A percentile compares a stretch with the other conserved stretches of the same genome.
Conservation (phyloP, 2,888 invertebrate species). For the Oxytorus armatus region DNA sequence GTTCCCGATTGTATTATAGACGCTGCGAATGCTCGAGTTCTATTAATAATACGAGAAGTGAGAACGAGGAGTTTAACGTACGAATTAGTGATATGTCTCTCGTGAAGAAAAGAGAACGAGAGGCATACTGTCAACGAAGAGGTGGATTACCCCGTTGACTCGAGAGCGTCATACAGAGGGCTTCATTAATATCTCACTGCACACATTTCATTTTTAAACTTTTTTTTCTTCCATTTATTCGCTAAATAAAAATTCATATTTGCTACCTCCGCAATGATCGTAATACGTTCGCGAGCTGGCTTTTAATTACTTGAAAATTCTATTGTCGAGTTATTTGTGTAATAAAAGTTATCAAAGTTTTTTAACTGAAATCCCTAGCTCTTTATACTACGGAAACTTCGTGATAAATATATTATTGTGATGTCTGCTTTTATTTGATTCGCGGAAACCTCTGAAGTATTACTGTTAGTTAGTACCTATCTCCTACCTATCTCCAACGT, state of each 20-base stretch:
- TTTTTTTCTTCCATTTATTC: slow-evolving; percentile 7
- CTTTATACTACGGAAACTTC: too few relatives aligned
- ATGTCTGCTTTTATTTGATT: too few relatives aligned
- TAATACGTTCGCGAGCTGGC: neutral
- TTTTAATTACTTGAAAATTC: neutral
- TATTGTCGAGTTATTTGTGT: neutral
- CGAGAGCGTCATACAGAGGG: slow-evolving; percentile 43
- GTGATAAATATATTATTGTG: too few relatives aligned
- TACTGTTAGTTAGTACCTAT: too few relatives aligned
- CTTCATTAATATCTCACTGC: slow-evolving; percentile 43
- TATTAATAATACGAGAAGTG: slow-evolving; percentile 42
- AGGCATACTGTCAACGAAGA: slow-evolving; percentile 42
- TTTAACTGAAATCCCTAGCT: too few relatives aligned
- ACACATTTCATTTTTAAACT: neutral
- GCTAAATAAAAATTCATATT: slow-evolving; percentile 2
- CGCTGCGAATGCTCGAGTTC: slow-evolving; percentile 35
- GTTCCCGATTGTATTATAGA: slow-evolving; percentile 24
- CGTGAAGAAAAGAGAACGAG: slow-evolving; percentile 52
- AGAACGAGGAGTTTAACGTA: slow-evolving; percentile 48
- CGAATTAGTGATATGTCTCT: slow-evolving; percentile 47
- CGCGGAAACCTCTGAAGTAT: too few relatives aligned
- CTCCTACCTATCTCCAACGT: too few relatives aligned
- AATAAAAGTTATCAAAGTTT: too few relatives aligned
- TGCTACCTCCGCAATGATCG: neutral
- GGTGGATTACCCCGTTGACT: slow-evolving; percentile 30